These are phyloP conservation scores for Canis aureus DNA, from an alignment of 2,113 vertebrate species.

Conservation along the genomic window DNA sequence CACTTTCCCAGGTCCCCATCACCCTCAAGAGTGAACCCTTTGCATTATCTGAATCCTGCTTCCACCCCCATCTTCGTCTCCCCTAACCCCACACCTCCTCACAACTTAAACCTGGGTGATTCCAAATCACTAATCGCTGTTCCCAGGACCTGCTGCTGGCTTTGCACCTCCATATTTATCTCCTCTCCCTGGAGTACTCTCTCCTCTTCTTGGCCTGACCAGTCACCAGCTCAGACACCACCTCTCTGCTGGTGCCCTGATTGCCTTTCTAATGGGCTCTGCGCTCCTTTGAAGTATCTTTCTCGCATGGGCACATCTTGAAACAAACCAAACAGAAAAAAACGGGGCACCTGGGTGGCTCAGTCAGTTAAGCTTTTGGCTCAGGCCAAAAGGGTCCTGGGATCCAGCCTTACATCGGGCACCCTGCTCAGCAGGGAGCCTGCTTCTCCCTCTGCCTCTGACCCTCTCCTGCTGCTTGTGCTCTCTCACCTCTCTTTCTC, in stretches of 20 bases:
- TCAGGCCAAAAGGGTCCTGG: no score
- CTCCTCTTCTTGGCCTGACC: not conserved
- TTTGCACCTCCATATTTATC: not conserved
- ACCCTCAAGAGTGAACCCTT: not conserved
- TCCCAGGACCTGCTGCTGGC: fast-evolving
- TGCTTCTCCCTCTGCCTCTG: no score
- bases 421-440: no score
- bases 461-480: no score
- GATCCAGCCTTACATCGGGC: no score
- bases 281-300: not conserved
- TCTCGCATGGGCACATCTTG: not conserved
- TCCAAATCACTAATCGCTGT: not conserved
- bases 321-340: not conserved
- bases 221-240: not conserved
- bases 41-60: not conserved
- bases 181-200: not conserved
- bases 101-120: not conserved
- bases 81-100: not conserved
- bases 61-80: no score
- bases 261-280: not conserved
- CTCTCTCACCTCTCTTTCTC: no score
- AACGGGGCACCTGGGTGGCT: no score
- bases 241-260: not conserved
- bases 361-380: no score
- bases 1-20: not conserved